Percentiles rank a stretch among this genome's conserved stretches.
phyloP scores from a whole-genome alignment of 2,113 vertebrate genomes.

The Varanus komodoensis region DNA sequence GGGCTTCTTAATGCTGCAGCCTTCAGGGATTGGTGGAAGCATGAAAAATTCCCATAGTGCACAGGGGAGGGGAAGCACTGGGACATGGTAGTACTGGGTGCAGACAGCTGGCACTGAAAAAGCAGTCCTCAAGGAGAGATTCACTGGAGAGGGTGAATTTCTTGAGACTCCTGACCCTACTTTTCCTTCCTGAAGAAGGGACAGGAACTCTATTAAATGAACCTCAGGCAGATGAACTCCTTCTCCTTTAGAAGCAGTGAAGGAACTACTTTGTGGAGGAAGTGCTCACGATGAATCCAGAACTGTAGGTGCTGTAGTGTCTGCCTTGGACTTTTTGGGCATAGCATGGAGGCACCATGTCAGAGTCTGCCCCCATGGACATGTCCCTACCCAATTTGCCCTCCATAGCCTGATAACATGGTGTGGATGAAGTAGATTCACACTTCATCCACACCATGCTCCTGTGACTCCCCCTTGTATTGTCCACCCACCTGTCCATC shows the following conservation, averaged over 20 bases:
- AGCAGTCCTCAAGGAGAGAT: background rate
- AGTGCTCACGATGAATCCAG: background rate
- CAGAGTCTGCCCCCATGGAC: too few relatives aligned
- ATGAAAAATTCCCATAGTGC: background rate
- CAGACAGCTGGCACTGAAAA: background rate
- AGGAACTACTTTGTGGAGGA: background rate
- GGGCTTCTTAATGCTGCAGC: background rate
- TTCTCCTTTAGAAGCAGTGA: too few relatives aligned
- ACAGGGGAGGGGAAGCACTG: background rate
- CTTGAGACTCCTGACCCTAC: background rate
- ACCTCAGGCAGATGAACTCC: too few relatives aligned
- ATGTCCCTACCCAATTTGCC: background rate
- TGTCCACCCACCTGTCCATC: too few relatives aligned
- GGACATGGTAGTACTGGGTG: background rate
- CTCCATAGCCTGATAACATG: background rate
- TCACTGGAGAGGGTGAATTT: too few relatives aligned
- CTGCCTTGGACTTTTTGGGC: background rate
- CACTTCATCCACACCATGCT: too few relatives aligned
- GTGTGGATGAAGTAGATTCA: too few relatives aligned
- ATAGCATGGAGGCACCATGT: background rate
- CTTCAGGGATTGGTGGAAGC: background rate
- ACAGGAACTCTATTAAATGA: background rate
- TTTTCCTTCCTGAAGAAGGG: background rate
- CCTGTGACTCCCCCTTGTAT: too few relatives aligned
- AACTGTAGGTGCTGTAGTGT: background rate